Evolutionary conservation across 2,113 vertebrate species (phyloP), one percentile per base, ranked within the genome.

Genomic region (Nibea albiflora): DNA sequence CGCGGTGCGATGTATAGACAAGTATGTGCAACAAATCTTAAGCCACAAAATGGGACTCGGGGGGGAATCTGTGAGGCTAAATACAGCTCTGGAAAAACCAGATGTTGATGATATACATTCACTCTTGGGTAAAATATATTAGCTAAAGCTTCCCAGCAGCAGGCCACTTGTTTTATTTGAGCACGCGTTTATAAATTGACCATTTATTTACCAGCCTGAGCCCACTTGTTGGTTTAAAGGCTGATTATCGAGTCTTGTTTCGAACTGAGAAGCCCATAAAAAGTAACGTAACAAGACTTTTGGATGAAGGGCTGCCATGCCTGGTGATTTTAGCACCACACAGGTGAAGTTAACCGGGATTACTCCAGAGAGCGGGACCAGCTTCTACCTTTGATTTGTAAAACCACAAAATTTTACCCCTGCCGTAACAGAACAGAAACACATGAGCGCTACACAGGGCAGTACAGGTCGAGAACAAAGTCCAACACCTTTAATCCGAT

Each of bases 71-170:
- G 46, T 5, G 39, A 75, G 52, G 50, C 44, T 80, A 52, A 71
- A 60, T 63, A 39, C 57, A 54, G 67, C 15, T 72, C 53, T 24
- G 65, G 3, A 24, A 80, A 84, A 79, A 84, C 68, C 84, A 89
- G 84, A 92, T 90, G 83, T 80, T 67, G 47, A 73, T 86, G 73
- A 80, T 83, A 28, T 77, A 56, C 47, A 79, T 19, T 12, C 53
- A 19, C 81, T 68, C 68, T 14, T 20, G 73, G 53, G 70, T 70
- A 31, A 85, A 57, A 83, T 66, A 82, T 70, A 69, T 89, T 50
- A 73, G 71, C 63, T 44, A 15, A 60, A 58, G 70, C 62, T 31
- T 47, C 39, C 67, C 35, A 44, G 62, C 39, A 68, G 76, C 50
- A 75, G 64, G 49, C 57, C 28, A 49, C 72, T 73, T 60, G 28